Evolutionary conservation across 2,797 vertebrate species (phyloP), one percentile per base, ranked within the genome.

Genomic region (Fundulus diaphanus): DNA sequence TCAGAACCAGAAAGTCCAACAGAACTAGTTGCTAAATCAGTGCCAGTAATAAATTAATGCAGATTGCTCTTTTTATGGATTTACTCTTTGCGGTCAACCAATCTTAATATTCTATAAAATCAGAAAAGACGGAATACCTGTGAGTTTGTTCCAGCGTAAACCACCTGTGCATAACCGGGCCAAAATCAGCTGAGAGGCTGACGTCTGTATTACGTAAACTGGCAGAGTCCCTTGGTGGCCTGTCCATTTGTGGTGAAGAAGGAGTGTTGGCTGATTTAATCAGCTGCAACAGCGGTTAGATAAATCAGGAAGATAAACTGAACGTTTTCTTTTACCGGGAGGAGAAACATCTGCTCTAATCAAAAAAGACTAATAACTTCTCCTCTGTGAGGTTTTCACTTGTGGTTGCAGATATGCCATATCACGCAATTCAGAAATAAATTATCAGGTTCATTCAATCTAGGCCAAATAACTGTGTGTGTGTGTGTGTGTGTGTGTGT

Each of bases 271-370:
- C 70, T 84, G 87, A 93, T 90, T 90, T 88, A 89, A 82, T 83
- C 82, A 85, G 74, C 77, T 69, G 70, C 70, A 56, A 81, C 76
- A 77, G 78, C 76, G 77, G 73, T 2, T 57, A 80, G 87, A 92
- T 86, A 81, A 85, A 85, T 89, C 80, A 87, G 29, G 49, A 86
- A 84, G 90, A 92, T 86, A 35, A 57, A 93, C 82, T 66, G 49
- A 80, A 56, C 0, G 16, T 76, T 82, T 85, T 84, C 52, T 48
- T 79, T 82, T 22, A 29, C 75, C 70, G 79, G 73, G 78, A 89
- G 80, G 66, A 85, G 82, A 90, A 91, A 90, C 91, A 92, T 90
- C 88, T 92, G 88, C 85, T 81, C 70, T 87, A 91, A 94, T 93
- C 85, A 90, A 86, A 84, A 84, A 88, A 87, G 82, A 89, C 84